phyloP scores from a whole-genome alignment of 30 jellyfish, hydroid and myxozoan species.

The Chrysaora quinquecirrha region DNA sequence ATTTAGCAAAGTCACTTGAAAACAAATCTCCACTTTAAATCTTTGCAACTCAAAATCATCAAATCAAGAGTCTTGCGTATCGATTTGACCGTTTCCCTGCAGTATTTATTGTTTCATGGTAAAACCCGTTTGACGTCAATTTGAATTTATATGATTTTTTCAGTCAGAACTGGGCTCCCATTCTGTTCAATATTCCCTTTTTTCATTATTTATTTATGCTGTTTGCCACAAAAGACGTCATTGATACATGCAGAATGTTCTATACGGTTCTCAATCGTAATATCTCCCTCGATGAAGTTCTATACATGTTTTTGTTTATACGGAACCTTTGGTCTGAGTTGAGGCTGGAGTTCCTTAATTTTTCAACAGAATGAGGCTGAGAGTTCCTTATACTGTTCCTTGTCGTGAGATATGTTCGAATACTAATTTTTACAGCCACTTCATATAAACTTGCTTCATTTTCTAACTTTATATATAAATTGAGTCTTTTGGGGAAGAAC shows the following conservation, averaged over 20 bases:
- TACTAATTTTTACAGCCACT: no score
- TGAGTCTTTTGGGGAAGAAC: no score
- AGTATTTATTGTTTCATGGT: background rate
- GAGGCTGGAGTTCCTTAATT: no score
- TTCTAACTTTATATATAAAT: no score
- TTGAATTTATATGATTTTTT: background rate
- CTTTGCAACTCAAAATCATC: background rate
- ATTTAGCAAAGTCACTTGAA: background rate
- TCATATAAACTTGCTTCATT: no score
- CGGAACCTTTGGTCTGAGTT: no score
- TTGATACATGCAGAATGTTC: background rate
- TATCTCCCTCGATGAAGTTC: no score
- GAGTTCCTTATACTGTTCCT: no score
- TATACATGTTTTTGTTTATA: no score
- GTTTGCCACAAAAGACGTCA: constrained; percentile 13
- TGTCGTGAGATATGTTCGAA: no score
- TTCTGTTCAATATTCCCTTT: background rate
- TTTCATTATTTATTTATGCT: background rate
- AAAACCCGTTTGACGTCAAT: background rate
- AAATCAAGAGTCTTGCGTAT: background rate
- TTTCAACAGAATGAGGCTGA: no score
- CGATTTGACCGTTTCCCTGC: background rate
- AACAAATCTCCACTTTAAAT: background rate
- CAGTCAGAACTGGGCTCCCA: background rate
- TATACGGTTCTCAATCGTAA: no score